Evolutionary conservation across 2,113 vertebrate species (phyloP).

Genomic region (Lethenteron camtschaticum): DNA sequence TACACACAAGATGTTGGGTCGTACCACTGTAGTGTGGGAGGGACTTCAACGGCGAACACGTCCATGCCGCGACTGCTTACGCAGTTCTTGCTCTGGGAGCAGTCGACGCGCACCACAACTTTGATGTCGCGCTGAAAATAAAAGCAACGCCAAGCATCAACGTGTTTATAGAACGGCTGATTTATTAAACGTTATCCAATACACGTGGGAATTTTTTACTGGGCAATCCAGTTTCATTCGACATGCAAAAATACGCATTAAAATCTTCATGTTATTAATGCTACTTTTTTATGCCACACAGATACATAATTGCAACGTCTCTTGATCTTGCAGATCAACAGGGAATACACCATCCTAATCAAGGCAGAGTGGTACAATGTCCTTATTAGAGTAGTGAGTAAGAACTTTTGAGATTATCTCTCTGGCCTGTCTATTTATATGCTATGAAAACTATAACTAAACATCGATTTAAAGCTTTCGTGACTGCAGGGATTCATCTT

Average conservation of each 20-base stretch:
- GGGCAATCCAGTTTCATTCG: neutral
- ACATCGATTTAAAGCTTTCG: no score
- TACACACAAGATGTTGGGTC: conserved; percentile 7
- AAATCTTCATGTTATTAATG: no score
- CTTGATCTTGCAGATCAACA: no score
- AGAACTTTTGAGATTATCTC: no score
- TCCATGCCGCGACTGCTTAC: conserved; percentile 43
- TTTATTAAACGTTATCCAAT: neutral
- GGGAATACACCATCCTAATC: no score
- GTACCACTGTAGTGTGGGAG: conserved; percentile 49
- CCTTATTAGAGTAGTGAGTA: no score
- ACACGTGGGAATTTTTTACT: neutral
- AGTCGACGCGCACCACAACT: conserved; percentile 56
- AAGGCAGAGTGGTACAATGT: no score
- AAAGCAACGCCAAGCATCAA: conserved; percentile 11
- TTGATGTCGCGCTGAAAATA: conserved; percentile 44
- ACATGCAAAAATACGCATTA: neutral
- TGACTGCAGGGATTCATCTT: no score
- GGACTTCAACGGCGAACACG: conserved; percentile 67
- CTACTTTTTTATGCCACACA: no score
- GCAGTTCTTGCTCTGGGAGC: conserved; percentile 59
- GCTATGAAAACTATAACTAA: no score
- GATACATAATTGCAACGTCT: no score
- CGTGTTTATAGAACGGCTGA: neutral
- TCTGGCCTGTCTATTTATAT: no score